These are phyloP conservation scores for Drosophila borealis DNA, from an alignment of 2,888 invertebrate genomes.

Conservation along the genomic window DNA sequence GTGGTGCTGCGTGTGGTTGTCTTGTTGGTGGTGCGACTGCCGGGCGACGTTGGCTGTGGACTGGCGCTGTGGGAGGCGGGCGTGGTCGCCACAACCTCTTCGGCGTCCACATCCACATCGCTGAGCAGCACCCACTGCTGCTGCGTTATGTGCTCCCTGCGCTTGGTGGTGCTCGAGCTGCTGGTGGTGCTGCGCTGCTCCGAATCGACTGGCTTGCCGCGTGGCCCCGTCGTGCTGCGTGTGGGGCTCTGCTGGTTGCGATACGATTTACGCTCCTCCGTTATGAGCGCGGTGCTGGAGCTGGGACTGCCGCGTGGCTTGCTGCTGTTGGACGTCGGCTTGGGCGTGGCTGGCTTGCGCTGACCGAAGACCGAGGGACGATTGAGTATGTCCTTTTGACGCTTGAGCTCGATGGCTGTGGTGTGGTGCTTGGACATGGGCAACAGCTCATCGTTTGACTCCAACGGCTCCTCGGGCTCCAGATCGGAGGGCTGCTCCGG, in stretches of 20 bases:
- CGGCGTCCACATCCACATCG: conserved; percentile 61
- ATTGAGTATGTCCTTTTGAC: conserved; percentile 86
- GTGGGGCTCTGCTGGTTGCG: conserved; percentile 41
- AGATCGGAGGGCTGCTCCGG: conserved; percentile 55
- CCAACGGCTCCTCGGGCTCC: conserved; percentile 40
- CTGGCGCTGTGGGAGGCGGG: conserved; percentile 22
- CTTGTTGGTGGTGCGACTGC: conserved; percentile 5
- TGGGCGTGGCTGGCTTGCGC: conserved; percentile 25
- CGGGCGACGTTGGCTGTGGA: conserved; percentile 20
- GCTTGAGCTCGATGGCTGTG: conserved; percentile 74
- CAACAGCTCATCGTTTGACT: conserved; percentile 89
- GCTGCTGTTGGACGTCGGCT: conserved; percentile 23
- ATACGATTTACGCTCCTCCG: conserved; percentile 52
- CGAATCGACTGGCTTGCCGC: conserved; percentile 9
- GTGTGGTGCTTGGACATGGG: conserved; percentile 86
- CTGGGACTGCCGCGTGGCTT: conserved; percentile 33
- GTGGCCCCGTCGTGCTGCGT: conserved; percentile 27
- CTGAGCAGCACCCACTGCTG: conserved; percentile 66
- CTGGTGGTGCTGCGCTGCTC: conserved; percentile 26
- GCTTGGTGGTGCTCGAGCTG: conserved; percentile 35
- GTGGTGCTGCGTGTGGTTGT: conserved; percentile 3
- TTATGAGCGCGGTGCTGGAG: conserved; percentile 51
- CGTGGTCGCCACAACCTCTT: conserved; percentile 37
- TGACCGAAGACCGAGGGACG: conserved; percentile 84
- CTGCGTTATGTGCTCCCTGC: conserved; percentile 57